Evolutionary conservation across 2,888 invertebrate species (phyloP), one percentile per base, ranked within the genome.

Genomic region (Drosophila anomalata): DNA sequence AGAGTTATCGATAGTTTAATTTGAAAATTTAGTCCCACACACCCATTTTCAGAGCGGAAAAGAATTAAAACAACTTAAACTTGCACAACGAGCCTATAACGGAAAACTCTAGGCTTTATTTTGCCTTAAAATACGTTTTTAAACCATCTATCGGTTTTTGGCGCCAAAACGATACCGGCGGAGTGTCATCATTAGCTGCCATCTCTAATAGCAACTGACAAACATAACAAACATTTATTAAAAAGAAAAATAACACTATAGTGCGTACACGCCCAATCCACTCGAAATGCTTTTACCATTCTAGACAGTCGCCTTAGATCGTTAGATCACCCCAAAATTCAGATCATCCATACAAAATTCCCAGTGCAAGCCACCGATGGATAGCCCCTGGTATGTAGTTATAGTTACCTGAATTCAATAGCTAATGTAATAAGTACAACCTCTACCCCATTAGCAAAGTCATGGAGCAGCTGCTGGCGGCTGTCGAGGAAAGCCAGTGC

Each of bases 391-490:
- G 44, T 44, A 20, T 20, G 44, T 20, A n/a, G n/a, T 14, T n/a
- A 22, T 20, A n/a, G n/a, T 36, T n/a, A 14, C 36, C 36, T n/a
- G n/a, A 36, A 36, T 7, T n/a, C n/a, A 14, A 36, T 36, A 2
- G 36, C 36, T 14, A 36, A 36, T 36, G 36, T 36, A 14, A 36
- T 36, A 36, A 36, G 33, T 12, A 11, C 33, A 2, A 36, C 36
- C 36, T 65, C 26, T n/a, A 20, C 31, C 5, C 20, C 8, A 4
- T 20, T 33, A 77, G 80, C 39, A 61, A 48, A 65, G 83, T 73
- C 0, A 69, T 79, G 67, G 83, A 77, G 63, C 47, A 69, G 58
- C 60, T 79, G 62, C 67, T 62, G 55, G 70, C 74, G 53, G 70
- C 71, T 9, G 46, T 70, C 24, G 59, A 83, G 59, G 50, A 80